Conservation (phyloP, 2,888 invertebrate genomes). For the Drosophila merina region DNA sequence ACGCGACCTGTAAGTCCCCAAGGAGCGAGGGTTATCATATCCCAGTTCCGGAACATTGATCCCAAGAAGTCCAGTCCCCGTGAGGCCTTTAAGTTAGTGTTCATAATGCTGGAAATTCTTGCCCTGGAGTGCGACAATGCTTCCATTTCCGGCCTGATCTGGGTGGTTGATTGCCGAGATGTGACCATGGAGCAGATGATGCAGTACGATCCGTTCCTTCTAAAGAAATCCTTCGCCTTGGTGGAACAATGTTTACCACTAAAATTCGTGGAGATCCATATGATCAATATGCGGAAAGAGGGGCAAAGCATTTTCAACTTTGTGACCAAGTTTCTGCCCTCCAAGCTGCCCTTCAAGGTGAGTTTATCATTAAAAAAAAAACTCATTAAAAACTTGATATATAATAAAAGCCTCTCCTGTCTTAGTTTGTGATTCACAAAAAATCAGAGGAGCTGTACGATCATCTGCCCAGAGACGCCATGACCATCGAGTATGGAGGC, state of each 20-base stretch:
- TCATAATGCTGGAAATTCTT: conserved; percentile 75
- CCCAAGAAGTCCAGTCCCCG: conserved; percentile 65
- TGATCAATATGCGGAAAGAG: conserved; percentile 76
- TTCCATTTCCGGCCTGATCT: conserved; percentile 64
- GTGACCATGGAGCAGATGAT: conserved; percentile 74
- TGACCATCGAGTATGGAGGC: conserved; percentile 78
- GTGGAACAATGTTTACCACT: conserved; percentile 75
- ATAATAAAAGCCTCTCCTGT: too few relatives aligned
- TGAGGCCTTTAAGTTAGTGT: conserved; percentile 75
- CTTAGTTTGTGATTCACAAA: conserved; percentile 75
- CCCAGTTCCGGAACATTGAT: conserved; percentile 73
- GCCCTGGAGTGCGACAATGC: conserved; percentile 73
- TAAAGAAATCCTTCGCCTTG: conserved; percentile 69
- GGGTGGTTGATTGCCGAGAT: conserved; percentile 73
- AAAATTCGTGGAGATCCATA: conserved; percentile 69
- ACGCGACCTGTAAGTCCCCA: conserved; percentile 50
- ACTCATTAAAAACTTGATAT: too few relatives aligned
- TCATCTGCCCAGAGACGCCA: conserved; percentile 70
- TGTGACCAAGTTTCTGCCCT: conserved; percentile 70
- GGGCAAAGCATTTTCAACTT: conserved; percentile 67
- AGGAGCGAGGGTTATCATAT: conserved; percentile 71
- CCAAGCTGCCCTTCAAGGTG: conserved; percentile 72
- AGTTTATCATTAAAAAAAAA: conserved; percentile 9
- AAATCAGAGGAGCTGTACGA: conserved; percentile 78
- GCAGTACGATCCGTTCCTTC: conserved; percentile 70